Evolutionary conservation across 2,888 invertebrate genomes (phyloP).

Genomic region (Amiota minor): DNA sequence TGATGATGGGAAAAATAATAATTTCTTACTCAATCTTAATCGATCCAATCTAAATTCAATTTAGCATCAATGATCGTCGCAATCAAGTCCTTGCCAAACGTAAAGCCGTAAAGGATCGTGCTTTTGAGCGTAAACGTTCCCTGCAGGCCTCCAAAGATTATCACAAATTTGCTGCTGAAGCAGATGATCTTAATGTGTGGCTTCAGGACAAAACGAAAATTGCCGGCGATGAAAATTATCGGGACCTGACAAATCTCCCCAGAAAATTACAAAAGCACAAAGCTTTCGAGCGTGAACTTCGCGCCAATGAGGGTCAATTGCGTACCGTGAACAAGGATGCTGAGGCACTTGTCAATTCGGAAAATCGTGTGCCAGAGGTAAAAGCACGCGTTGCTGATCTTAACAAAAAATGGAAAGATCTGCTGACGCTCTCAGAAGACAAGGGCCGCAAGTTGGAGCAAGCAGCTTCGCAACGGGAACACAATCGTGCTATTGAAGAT

Average conservation of each 20-base stretch:
- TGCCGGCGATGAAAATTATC: slow-evolving; percentile 93
- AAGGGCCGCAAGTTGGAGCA: slow-evolving; percentile 87
- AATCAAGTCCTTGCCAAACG: slow-evolving; percentile 84
- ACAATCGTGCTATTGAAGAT: slow-evolving; percentile 88
- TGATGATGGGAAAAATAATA: neutral
- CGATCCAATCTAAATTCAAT: slow-evolving; percentile 19
- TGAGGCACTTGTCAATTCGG: slow-evolving; percentile 81
- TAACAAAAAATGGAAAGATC: slow-evolving; percentile 84
- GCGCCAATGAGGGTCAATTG: slow-evolving; percentile 94
- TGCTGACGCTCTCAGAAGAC: slow-evolving; percentile 80
- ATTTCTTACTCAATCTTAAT: slow-evolving; percentile 19
- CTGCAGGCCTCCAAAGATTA: slow-evolving; percentile 89
- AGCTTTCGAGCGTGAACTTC: slow-evolving; percentile 94
- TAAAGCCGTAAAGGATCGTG: slow-evolving; percentile 82
- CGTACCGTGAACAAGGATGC: slow-evolving; percentile 88
- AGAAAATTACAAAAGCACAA: slow-evolving; percentile 96
- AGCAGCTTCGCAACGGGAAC: slow-evolving; percentile 87
- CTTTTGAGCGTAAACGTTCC: slow-evolving; percentile 82
- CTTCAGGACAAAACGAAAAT: slow-evolving; percentile 92
- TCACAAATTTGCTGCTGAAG: slow-evolving; percentile 93
- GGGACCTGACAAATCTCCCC: slow-evolving; percentile 90
- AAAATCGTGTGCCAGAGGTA: slow-evolving; percentile 82
- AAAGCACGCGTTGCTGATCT: slow-evolving; percentile 79
- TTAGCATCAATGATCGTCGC: slow-evolving; percentile 81
- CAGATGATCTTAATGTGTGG: slow-evolving; percentile 92